Base-by-base conservation (phyloP, 2,888 invertebrate genomes). In the Anorthoa munda region DNA sequence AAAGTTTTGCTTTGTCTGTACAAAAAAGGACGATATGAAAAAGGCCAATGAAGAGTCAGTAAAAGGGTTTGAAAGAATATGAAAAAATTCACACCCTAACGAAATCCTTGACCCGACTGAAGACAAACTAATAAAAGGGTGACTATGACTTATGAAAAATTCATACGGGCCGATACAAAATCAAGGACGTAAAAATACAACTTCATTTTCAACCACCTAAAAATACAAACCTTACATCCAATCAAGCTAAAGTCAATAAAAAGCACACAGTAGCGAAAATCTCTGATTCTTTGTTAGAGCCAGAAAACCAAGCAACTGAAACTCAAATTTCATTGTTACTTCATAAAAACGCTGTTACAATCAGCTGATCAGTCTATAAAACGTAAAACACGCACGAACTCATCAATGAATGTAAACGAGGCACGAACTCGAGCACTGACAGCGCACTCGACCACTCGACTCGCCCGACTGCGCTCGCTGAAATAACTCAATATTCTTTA, bases 401-500 rank as follows among this genome's bases (percentile, higher is more conserved):
- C 75, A 53, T 75, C 83, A 67, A 72, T 79, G 74, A 78, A 78
- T 79, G 12, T 72, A 69, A 82, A 82, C 66, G 83, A 70, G 67
- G 75, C 79, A 75, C 66, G 67, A 66, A 58, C 66, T 78, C 56
- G 48, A 78, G 72, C 53, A 59, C 68, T 63, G 66, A 51, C 70
- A 65, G 45, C 61, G 48, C 58, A 61, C 66, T 70, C 76, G 79
- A 61, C 70, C 77, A 53, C 80, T 67, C 51, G 21, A 58, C 66
- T 68, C 71, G 56, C 39, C 31, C 56, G 66, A 66, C 48, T 56
- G 79, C 39, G 73, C 66, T 66, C 66, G 59, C 68, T 45, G 61
- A 83, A 83, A 81, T 81, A 79, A 79, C 72, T 72, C 68, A 86
- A 84, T 81, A 81, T 84, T 84, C 64, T 83, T 79, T 72, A 79